A percentile compares a stretch with the other conserved stretches of the same genome.
Evolutionary conservation across 2,888 invertebrate species (phyloP).

Genomic region (Sicus ferrugineus): DNA sequence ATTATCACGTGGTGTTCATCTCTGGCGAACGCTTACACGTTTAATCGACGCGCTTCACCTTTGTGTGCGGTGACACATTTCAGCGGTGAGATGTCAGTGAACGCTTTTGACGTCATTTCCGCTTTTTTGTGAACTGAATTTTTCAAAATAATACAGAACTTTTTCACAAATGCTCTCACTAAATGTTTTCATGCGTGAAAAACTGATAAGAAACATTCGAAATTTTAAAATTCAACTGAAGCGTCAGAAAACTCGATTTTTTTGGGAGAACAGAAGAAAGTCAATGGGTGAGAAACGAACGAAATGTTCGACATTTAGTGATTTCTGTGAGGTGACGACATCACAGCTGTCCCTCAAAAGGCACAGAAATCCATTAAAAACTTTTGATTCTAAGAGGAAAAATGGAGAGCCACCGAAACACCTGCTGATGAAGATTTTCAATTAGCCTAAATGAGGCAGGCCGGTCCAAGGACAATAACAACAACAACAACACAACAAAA

Average conservation of each 20-base stretch:
- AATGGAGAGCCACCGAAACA: constrained; percentile 16
- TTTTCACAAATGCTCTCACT: constrained; percentile 38
- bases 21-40: not conserved
- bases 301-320: not conserved
- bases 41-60: constrained; percentile 20
- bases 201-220: constrained; percentile 47
- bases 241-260: not conserved
- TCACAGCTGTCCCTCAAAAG: not conserved
- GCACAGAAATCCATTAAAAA: not conserved
- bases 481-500: constrained; percentile 33
- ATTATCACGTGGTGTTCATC: not conserved
- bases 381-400: not conserved
- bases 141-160: constrained; percentile 8
- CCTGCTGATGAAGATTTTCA: constrained; percentile 45
- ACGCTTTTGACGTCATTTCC: constrained; percentile 29
- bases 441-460: constrained; percentile 54
- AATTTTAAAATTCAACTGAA: not conserved
- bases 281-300: not conserved
- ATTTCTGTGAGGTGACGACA: not conserved
- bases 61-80: constrained; percentile 24
- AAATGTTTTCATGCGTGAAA: constrained; percentile 55
- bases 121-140: constrained; percentile 9
- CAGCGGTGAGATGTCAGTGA: constrained; percentile 20
- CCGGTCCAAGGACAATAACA: not conserved
- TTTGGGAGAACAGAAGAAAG: not conserved